phyloP scores from a whole-genome alignment of 2,888 invertebrate species.

The Hydraecia micacea region DNA sequence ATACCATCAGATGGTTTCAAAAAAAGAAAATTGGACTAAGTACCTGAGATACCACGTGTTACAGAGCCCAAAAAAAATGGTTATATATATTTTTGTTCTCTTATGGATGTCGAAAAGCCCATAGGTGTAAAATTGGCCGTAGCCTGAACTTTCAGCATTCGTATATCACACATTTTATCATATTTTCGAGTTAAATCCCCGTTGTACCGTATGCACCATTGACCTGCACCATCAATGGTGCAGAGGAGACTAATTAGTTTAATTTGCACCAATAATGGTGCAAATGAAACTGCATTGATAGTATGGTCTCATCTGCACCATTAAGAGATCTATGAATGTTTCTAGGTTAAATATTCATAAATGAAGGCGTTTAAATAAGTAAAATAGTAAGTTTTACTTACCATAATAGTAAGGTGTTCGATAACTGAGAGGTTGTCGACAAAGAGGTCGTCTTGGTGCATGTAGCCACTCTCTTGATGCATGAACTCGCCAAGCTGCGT shows the following conservation, averaged over 20 bases:
- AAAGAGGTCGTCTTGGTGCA: conserved; percentile 98
- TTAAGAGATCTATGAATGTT: background rate
- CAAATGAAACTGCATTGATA: no score
- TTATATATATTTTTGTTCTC: no score
- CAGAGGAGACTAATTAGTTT: no score
- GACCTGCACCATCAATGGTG: no score
- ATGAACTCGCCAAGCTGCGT: conserved; percentile 93
- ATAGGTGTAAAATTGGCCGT: background rate
- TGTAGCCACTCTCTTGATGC: conserved; percentile 95
- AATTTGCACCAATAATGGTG: no score
- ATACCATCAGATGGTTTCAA: background rate
- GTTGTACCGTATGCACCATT: no score
- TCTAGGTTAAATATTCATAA: background rate
- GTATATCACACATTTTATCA: background rate
- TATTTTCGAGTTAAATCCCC: background rate
- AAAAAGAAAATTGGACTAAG: background rate
- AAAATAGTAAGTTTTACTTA: conserved; percentile 74
- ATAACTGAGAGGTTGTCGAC: conserved; percentile 95
- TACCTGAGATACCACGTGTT: background rate
- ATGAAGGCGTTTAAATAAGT: no score
- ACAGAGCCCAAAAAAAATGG: background rate
- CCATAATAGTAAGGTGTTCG: conserved; percentile 97
- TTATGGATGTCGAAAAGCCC: background rate
- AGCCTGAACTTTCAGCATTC: background rate
- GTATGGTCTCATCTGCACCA: no score